Base-by-base conservation (phyloP, 2,888 invertebrate species). In the Drosophila picticornis region DNA sequence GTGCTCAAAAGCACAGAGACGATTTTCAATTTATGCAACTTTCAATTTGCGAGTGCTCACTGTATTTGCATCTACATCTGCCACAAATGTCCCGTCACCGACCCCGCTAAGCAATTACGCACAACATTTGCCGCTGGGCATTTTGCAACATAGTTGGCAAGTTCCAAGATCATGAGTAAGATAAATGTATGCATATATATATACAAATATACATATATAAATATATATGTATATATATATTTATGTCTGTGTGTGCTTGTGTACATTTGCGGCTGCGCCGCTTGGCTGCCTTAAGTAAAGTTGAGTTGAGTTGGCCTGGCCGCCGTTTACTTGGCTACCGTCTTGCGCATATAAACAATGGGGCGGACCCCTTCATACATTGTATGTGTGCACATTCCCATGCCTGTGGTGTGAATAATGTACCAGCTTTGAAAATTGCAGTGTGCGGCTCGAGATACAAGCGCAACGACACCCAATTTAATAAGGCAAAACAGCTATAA, bases 351-450 rank as follows among this genome's bases (percentile, higher is more conserved):
- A 70, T 69, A 65, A 66, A 48, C 65, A 68, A 69, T 56, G 65
- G 75, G 78, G 77, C 68, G 75, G 77, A n/a, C 38, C 56, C 65
- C 66, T 55, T 55, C 68, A 71, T 71, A 68, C 65, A 77, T 75
- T 72, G 53, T 65, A 34, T 40, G 58, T 64, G 62, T 53, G 52
- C 36, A 51, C 55, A 65, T 58, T 62, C 62, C 40, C 55, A 66
- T 69, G 77, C 75, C 76, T 76, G 75, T 80, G 80, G 84, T 86
- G 88, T 88, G 80, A 86, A 86, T 86, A 88, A 86, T 86, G 79
- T 77, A 73, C 46, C 74, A 81, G 72, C 73, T 62, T 64, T 72
- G 46, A 72, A 81, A 88, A 86, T 88, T 74, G 67, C 69, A 65
- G 59, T 64, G 62, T 68, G 43, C 66, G 34, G 43, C 22, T 61